Evolutionary conservation across 2,113 vertebrate species (phyloP), one percentile per base, ranked within the genome.

Genomic region (Toxotes chatareus): DNA sequence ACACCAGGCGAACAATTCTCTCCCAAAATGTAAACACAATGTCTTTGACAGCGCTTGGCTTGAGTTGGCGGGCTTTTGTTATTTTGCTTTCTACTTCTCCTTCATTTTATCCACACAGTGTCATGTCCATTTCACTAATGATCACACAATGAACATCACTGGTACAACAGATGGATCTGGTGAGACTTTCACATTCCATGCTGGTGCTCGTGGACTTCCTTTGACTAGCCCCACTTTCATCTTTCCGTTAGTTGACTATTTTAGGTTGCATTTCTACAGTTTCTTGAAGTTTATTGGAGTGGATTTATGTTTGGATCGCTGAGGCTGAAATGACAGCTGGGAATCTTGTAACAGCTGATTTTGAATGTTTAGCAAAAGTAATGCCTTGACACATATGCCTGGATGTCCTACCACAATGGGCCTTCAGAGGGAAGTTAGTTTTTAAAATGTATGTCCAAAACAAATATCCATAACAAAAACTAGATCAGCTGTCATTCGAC

Each of bases 121-220:
- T 72, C 66, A 42, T 78, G 62, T 74, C 84, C 67, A 59, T 73
- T 83, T 77, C 21, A 62, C 64, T 77, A 88, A 82, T 74, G 77
- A 85, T 93, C 84, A 85, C 76, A 89, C 86, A 86, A 64, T 74
- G 82, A 85, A 90, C 67, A 81, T 83, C 74, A 59, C 70, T 75
- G 73, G 59, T 59, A 72, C 38, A 83, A 87, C 79, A 88, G 88
- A 92, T 87, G 82, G 83, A 85, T 86, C 73, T 71, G 47, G 73
- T 71, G 76, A 82, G 70, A 77, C 83, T 76, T 84, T 83, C 76
- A n/a, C 55, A 31, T 66, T 40, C 68, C 36, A 47, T 3, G 49
- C 36, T 69, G 68, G 53, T 73, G 80, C 87, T 84, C 91, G 67
- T 73, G 64, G 80, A 65, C 81, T 83, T 76, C 72, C 60, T 68